A percentile compares a stretch with the other conserved stretches of the same genome.
These are phyloP conservation scores for Gambelia wislizenii DNA, from an alignment of 2,797 vertebrate species.

Conservation along the genomic window DNA sequence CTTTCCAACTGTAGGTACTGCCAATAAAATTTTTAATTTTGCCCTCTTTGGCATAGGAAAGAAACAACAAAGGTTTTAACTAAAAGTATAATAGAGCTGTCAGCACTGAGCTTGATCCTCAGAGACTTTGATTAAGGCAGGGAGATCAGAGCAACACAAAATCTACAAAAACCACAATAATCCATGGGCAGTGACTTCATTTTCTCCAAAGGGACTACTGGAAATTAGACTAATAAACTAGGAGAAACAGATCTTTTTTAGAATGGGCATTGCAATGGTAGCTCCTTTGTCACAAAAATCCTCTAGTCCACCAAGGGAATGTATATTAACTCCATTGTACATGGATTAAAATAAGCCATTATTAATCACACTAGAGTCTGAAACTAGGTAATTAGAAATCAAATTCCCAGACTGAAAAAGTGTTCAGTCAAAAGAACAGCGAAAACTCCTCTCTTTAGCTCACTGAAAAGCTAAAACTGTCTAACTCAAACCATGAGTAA, in stretches of 20 bases:
- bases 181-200: conserved; percentile 12
- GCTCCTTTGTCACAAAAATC: conserved; percentile 25
- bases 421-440: not conserved
- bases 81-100: conserved; percentile 21
- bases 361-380: conserved; percentile 6
- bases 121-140: conserved; percentile 22
- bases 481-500: not conserved
- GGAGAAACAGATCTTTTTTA: not conserved
- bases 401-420: not conserved
- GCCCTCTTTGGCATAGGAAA: conserved; percentile 9
- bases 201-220: conserved; percentile 2
- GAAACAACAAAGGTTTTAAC: conserved; percentile 18
- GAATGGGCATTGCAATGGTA: not conserved
- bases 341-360: conserved; percentile 20
- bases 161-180: conserved; percentile 25
- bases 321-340: conserved; percentile 9
- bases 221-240: conserved; percentile 33
- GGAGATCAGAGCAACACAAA: conserved; percentile 3
- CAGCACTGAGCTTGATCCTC: conserved; percentile 27
- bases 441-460: not conserved
- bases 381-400: conserved; percentile 26
- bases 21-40: not conserved
- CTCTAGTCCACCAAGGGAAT: not conserved
- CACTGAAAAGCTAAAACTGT: not conserved
- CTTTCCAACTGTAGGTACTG: not conserved